These are phyloP conservation scores for Drosophila siamana DNA, from an alignment of 2,888 invertebrate species.

Conservation along the genomic window DNA sequence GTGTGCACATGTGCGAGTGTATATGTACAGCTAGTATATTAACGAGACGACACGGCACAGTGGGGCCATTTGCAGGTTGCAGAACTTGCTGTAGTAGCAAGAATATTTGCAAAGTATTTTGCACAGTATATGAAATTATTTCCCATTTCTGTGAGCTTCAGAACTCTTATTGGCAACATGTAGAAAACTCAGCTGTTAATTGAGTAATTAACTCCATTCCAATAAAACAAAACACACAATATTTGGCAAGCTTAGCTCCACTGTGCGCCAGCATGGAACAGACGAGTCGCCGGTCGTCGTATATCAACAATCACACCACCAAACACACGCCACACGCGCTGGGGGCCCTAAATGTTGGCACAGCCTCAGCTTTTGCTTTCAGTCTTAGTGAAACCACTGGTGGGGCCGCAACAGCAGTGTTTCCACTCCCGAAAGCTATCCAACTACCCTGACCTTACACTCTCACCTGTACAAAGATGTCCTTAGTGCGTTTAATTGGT, in stretches of 20 bases:
- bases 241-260: neutral
- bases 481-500: slow-evolving; percentile 82
- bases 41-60: slow-evolving; percentile 17
- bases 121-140: no score
- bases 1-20: neutral
- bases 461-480: slow-evolving; percentile 69
- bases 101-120: neutral
- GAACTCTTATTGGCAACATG: no score
- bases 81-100: neutral
- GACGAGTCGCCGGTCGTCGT: slow-evolving; percentile 39
- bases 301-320: slow-evolving; percentile 52
- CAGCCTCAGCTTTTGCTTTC: slow-evolving; percentile 72
- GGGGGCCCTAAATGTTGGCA: slow-evolving; percentile 52
- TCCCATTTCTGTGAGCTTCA: no score
- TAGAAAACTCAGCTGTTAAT: no score
- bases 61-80: neutral
- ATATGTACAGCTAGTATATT: slow-evolving; percentile 19
- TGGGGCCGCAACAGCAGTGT: slow-evolving; percentile 44
- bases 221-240: no score
- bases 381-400: slow-evolving; percentile 81
- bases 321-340: slow-evolving; percentile 43
- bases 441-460: slow-evolving; percentile 35
- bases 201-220: no score
- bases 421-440: slow-evolving; percentile 45
- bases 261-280: slow-evolving; percentile 1